phyloP scores from a whole-genome alignment of 2,888 invertebrate species.

The Notodromas monacha region DNA sequence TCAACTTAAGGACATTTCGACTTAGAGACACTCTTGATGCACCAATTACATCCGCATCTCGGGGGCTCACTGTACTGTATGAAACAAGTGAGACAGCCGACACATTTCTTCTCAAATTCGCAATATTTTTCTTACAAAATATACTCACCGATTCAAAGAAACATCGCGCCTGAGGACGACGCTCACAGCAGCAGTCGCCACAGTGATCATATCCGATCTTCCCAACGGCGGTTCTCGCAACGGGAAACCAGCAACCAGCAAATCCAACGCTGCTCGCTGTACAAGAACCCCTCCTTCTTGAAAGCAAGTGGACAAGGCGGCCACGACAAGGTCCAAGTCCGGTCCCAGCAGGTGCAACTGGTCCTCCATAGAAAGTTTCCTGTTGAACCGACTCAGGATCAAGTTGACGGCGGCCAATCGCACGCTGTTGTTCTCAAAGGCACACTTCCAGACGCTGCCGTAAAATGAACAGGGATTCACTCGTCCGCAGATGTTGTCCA shows the following conservation, averaged over 20 bases:
- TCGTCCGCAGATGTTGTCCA: conserved; percentile 36
- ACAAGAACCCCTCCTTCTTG: conserved; percentile 48
- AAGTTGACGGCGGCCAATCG: conserved; percentile 48
- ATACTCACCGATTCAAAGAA: conserved; percentile 37
- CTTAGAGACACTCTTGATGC: too few relatives aligned
- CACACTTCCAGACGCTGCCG: conserved; percentile 56
- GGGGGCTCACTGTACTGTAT: too few relatives aligned
- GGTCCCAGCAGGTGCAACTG: conserved; percentile 50
- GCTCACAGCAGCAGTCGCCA: conserved; percentile 34
- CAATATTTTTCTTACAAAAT: neutral
- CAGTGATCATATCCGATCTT: conserved; percentile 28
- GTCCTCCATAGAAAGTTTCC: conserved; percentile 38
- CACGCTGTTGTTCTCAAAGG: conserved; percentile 41
- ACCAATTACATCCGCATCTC: too few relatives aligned
- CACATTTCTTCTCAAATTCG: too few relatives aligned
- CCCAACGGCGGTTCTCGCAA: conserved; percentile 27
- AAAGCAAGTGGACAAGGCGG: conserved; percentile 41
- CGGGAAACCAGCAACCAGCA: conserved; percentile 46
- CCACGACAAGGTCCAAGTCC: conserved; percentile 45
- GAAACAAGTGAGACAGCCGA: too few relatives aligned
- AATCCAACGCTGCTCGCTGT: conserved; percentile 49
- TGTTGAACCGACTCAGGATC: conserved; percentile 41
- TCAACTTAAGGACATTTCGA: too few relatives aligned
- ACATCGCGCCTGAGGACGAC: conserved; percentile 47
- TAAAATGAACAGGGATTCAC: conserved; percentile 47